Conservation (phyloP, 2,113 vertebrate genomes). For the Salvelinus alpinus region DNA sequence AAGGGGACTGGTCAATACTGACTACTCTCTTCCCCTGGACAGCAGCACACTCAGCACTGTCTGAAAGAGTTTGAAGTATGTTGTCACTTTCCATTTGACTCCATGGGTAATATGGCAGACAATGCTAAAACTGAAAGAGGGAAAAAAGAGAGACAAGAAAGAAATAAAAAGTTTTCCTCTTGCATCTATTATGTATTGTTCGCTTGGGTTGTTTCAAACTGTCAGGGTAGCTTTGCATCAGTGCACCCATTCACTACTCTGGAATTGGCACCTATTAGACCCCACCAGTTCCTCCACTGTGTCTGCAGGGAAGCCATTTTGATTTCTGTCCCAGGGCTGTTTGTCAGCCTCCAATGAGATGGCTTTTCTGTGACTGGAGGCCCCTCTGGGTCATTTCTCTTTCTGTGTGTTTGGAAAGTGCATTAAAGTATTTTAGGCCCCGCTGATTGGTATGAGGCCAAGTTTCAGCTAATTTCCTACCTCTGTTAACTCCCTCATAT, state of each 20-base stretch:
- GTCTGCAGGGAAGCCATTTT: slow-evolving; percentile 34
- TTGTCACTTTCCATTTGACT: slow-evolving; percentile 64
- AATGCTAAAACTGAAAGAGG: slow-evolving; percentile 31
- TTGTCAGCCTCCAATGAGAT: slow-evolving; percentile 50
- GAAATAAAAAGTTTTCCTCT: background rate
- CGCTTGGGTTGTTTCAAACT: slow-evolving; percentile 9
- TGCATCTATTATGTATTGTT: slow-evolving; percentile 10
- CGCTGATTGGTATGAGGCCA: slow-evolving; percentile 44
- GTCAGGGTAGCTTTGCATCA: slow-evolving; percentile 50
- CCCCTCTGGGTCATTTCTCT: slow-evolving; percentile 18
- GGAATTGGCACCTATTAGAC: slow-evolving; percentile 30
- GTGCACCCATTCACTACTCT: slow-evolving; percentile 52
- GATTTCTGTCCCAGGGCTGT: slow-evolving; percentile 36
- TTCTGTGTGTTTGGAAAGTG: slow-evolving; percentile 47
- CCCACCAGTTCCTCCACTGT: background rate
- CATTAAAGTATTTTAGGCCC: slow-evolving; percentile 46
- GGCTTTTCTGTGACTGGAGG: background rate
- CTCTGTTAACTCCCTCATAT: slow-evolving; percentile 13
- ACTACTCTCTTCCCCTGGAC: slow-evolving; percentile 60
- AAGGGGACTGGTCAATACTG: slow-evolving; percentile 69
- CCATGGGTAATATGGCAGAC: slow-evolving; percentile 3
- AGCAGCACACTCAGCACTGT: slow-evolving; percentile 25
- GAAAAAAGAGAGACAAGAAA: background rate
- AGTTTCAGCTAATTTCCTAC: slow-evolving; percentile 51
- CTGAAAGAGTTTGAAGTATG: slow-evolving; percentile 49